These are phyloP conservation scores for Cyprinodon brontotheroides DNA, from an alignment of 2,113 vertebrate genomes.

Conservation along the genomic window DNA sequence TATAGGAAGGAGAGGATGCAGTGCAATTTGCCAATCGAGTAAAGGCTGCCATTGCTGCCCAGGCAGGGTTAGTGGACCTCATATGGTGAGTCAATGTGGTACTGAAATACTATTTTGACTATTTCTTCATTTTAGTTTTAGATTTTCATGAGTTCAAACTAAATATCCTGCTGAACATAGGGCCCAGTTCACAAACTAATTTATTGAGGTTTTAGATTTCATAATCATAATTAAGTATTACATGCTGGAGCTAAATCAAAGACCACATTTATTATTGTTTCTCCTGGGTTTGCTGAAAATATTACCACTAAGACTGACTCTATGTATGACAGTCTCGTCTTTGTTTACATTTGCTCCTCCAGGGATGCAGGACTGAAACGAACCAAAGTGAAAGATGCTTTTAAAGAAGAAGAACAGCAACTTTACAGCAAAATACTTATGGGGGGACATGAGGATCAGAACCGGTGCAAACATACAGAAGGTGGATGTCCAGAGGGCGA, in stretches of 20 bases:
- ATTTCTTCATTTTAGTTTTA: background rate
- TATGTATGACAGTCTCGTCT: background rate
- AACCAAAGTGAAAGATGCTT: constrained; percentile 88
- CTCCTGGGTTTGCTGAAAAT: background rate
- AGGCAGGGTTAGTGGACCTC: constrained; percentile 90
- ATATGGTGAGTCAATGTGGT: constrained; percentile 83
- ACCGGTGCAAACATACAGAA: constrained; percentile 67
- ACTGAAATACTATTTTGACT: background rate
- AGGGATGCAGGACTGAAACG: constrained; percentile 95
- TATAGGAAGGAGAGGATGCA: constrained; percentile 87
- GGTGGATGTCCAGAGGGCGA: constrained; percentile 13
- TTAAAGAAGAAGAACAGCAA: constrained; percentile 93
- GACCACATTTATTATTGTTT: background rate
- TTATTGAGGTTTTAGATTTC: background rate
- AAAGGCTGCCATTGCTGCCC: constrained; percentile 89
- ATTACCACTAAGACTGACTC: background rate
- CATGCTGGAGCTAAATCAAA: background rate
- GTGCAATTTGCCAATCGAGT: constrained; percentile 94
- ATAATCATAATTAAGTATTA: background rate
- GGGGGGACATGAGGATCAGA: constrained; percentile 82
- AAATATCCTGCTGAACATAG: background rate
- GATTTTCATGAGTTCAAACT: background rate
- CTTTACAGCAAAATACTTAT: constrained; percentile 92
- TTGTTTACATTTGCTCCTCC: constrained; percentile 1
- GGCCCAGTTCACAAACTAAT: background rate